Evolutionary conservation across 2,113 vertebrate species (phyloP).

Genomic region (Poeciliopsis occidentalis): DNA sequence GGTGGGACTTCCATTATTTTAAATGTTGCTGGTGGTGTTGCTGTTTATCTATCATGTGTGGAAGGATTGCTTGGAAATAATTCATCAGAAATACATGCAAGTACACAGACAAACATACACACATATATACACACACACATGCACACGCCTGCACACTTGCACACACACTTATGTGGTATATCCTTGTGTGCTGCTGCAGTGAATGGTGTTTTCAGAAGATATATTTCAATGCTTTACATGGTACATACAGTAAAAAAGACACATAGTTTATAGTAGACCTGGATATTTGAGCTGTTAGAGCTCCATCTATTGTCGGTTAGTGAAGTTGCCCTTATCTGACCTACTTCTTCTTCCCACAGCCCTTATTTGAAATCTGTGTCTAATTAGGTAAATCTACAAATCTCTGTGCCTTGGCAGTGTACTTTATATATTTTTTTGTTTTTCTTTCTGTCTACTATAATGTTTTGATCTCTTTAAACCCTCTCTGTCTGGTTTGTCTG

Average conservation of each 20-base stretch:
- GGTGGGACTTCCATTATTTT: slow-evolving; percentile 25
- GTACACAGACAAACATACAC: slow-evolving; percentile 25
- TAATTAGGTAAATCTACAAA: slow-evolving; percentile 58
- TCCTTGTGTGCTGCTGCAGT: slow-evolving; percentile 72
- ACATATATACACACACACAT: slow-evolving; percentile 41
- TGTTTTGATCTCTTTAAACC: slow-evolving; percentile 14
- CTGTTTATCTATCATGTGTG: slow-evolving; percentile 47
- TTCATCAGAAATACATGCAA: slow-evolving; percentile 15
- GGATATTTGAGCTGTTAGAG: slow-evolving; percentile 68
- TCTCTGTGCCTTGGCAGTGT: slow-evolving; percentile 75
- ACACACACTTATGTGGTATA: slow-evolving; percentile 52
- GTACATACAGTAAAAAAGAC: slow-evolving; percentile 66
- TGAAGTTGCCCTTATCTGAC: slow-evolving; percentile 61
- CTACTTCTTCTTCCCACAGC: slow-evolving; percentile 22
- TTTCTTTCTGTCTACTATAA: slow-evolving; percentile 8
- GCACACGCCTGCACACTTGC: neutral
- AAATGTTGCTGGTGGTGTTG: slow-evolving; percentile 51
- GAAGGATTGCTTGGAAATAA: slow-evolving; percentile 51
- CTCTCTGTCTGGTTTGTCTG: slow-evolving; percentile 47
- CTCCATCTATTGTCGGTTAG: slow-evolving; percentile 68
- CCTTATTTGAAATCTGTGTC: slow-evolving; percentile 20
- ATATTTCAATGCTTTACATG: slow-evolving; percentile 74
- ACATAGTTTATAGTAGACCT: slow-evolving; percentile 67
- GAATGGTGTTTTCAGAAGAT: slow-evolving; percentile 73
- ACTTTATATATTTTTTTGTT: slow-evolving; percentile 40